Percentiles rank a stretch among this genome's conserved stretches.
These are phyloP conservation scores for Plagodis pulveraria DNA, from an alignment of 2,888 invertebrate genomes.

Conservation along the genomic window DNA sequence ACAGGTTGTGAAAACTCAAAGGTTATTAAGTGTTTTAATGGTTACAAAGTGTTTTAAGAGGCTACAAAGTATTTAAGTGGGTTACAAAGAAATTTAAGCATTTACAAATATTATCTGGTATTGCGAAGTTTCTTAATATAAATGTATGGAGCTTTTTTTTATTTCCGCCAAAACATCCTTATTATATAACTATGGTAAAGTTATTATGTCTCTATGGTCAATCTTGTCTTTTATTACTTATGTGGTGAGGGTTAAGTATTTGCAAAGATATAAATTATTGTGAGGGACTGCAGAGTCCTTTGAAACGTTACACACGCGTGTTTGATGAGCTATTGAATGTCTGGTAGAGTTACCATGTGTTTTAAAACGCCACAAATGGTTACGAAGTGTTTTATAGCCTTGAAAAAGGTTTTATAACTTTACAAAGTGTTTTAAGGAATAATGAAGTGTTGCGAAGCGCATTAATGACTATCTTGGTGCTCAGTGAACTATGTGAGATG, in stretches of 20 bases:
- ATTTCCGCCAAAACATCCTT: neutral
- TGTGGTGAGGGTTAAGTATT: neutral
- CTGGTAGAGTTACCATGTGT: neutral
- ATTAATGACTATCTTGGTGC: constrained; percentile 18
- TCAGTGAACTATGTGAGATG: constrained; percentile 6
- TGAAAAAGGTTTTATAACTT: neutral
- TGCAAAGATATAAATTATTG: neutral
- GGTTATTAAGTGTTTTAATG: neutral
- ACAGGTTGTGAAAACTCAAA: too few relatives aligned
- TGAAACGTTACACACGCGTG: neutral
- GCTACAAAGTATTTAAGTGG: neutral
- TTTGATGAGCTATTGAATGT: neutral
- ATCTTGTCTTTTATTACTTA: too few relatives aligned
- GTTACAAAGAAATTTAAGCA: neutral
- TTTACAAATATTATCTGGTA: neutral
- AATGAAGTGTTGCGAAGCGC: constrained; percentile 4
- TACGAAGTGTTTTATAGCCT: neutral
- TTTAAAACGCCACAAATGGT: neutral
- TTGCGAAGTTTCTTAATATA: neutral
- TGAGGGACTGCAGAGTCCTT: neutral
- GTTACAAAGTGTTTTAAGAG: neutral
- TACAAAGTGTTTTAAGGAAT: constrained; percentile 1
- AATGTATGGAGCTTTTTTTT: neutral
- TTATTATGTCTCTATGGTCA: too few relatives aligned
- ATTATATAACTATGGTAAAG: too few relatives aligned